Evolutionary conservation across 2,888 invertebrate species (phyloP), one percentile per base, ranked within the genome.

Genomic region (Yponomeuta evonymella): DNA sequence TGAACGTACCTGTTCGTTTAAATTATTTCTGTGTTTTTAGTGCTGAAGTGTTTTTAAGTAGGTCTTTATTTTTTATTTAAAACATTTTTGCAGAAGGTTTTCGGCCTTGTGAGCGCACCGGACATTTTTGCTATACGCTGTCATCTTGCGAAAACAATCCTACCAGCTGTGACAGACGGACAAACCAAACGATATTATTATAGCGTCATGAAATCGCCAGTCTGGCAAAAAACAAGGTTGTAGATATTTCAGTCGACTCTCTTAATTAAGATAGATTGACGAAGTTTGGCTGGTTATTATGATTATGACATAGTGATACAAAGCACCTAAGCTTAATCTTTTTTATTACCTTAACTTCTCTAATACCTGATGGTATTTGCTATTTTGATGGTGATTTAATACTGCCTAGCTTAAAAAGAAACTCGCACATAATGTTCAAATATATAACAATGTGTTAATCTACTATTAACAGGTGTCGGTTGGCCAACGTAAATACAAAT

Each of bases 21-120:
- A 23, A 23, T 23, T 23, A 23, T 23, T 23, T 23, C 23, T 23
- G 23, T 23, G 23, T 23, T 23, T 23, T 23, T 23, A 23, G 1
- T 23, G 23, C 23, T 23, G 23, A 23, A 23, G 23, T 23, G 23
- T 23, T 23, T 23, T 23, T 23, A 23, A 23, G 23, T 23, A 23
- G 23, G 23, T 23, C 23, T 23, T 23, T 23, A 23, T 23, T 23
- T 23, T 23, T 23, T 23, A 23, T 23, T 23, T 23, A 23, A 23
- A 23, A 23, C 23, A 23, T 23, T 23, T 66, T 15, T 12, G 36
- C 33, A 3, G 36, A 15, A n/a, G 43, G 33, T 67, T 36, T 36
- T 67, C 43, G 68, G 68, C 68, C 68, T 68, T 68, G 68, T 30
- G 65, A 23, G 10, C 33, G 12, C 68, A 48, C 48, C 51, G 68